These are phyloP conservation scores for Pterocles orientalis DNA, from an alignment of 2,113 vertebrate species.

Conservation along the genomic window DNA sequence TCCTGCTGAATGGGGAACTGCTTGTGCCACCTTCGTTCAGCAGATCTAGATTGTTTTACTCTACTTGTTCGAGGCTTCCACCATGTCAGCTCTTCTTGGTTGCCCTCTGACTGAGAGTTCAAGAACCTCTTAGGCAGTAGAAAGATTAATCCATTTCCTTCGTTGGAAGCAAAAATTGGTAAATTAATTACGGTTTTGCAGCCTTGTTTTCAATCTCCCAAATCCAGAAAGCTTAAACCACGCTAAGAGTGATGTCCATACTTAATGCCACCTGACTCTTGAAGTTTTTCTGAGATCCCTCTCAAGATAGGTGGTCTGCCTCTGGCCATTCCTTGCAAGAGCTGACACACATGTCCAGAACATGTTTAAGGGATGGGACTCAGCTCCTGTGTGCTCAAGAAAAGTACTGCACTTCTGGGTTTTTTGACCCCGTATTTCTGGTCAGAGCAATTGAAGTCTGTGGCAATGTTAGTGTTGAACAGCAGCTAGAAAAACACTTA, in stretches of 20 bases:
- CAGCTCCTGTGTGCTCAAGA: not conserved
- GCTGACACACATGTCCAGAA: not conserved
- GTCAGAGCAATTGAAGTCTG: not conserved
- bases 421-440: not conserved
- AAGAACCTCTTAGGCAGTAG: not conserved
- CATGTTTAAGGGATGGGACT: not conserved
- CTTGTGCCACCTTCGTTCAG: fast-evolving
- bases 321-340: not conserved
- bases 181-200: not conserved
- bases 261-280: not conserved
- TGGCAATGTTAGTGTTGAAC: not conserved
- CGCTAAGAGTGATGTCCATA: not conserved
- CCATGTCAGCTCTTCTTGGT: not conserved
- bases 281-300: not conserved
- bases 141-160: not conserved
- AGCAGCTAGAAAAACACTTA: not conserved
- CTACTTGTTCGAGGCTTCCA: not conserved
- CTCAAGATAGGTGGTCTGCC: not conserved
- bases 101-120: not conserved
- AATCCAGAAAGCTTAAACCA: not conserved
- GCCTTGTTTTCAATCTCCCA: not conserved
- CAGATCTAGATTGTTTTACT: not conserved
- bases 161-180: not conserved
- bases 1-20: not conserved
- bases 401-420: not conserved